A percentile compares a stretch with the other conserved stretches of the same genome.
Conservation (phyloP, 2,797 vertebrate species). For the Okamejei kenojei region DNA sequence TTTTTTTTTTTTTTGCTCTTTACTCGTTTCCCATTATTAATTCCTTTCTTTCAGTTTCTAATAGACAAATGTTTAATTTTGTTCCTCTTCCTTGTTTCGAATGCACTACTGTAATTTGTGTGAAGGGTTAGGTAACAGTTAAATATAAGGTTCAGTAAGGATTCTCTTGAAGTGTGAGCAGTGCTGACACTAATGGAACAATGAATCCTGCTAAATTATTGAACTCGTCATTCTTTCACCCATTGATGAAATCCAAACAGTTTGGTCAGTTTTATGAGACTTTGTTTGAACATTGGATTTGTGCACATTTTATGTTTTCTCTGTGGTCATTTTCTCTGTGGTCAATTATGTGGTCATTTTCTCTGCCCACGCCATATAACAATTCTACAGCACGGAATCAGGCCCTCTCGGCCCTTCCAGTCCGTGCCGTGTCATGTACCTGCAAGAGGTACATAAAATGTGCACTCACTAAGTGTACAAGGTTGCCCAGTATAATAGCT, state of each 20-base stretch:
- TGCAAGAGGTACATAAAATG: not conserved
- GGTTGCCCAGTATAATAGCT: not conserved
- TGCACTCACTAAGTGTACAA: not conserved
- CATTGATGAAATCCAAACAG: not conserved
- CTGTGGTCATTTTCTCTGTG: not conserved
- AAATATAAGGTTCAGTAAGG: not conserved
- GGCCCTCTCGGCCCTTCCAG: no score
- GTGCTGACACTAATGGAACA: not conserved
- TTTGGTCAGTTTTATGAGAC: not conserved
- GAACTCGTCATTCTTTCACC: not conserved
- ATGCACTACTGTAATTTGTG: not conserved
- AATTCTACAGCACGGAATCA: no score
- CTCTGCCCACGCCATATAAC: not conserved
- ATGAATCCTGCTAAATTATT: conserved; percentile 2
- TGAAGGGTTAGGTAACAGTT: not conserved
- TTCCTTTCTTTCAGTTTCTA: no score
- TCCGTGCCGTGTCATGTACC: no score
- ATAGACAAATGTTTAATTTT: no score
- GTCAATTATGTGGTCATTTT: conserved; percentile 1
- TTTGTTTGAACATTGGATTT: not conserved
- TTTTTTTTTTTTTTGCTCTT: no score
- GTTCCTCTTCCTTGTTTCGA: not conserved
- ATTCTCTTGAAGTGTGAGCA: not conserved
- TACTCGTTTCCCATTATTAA: no score
- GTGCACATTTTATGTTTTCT: not conserved